A percentile compares a stretch with the other conserved stretches of the same genome.
phyloP scores from a whole-genome alignment of 2,797 vertebrate species.

The Falco berigora region DNA sequence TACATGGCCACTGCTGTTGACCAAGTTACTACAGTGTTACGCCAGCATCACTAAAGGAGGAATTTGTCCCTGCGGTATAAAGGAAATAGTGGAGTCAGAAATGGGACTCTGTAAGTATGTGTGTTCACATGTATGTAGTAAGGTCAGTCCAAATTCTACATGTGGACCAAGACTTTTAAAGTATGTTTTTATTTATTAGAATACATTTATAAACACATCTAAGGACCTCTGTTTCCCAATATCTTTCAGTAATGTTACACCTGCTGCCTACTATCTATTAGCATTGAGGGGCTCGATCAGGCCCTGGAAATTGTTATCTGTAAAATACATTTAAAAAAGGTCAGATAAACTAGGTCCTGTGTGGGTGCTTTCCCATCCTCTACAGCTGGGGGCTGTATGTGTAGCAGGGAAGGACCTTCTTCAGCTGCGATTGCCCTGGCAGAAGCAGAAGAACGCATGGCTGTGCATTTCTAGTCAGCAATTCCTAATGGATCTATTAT shows the following conservation, averaged over 20 bases:
- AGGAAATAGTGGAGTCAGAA: background rate
- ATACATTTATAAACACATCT: background rate
- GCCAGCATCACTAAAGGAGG: background rate
- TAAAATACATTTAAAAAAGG: background rate
- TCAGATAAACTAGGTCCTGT: background rate
- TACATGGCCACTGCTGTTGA: background rate
- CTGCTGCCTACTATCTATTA: background rate
- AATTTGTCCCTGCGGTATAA: background rate
- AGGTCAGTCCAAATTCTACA: background rate
- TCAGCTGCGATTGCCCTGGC: background rate
- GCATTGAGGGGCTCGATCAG: background rate
- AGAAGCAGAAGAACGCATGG: background rate
- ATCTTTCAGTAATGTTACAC: background rate
- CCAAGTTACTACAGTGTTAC: background rate
- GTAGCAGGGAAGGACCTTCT: background rate
- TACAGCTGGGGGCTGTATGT: background rate
- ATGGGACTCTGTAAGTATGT: background rate
- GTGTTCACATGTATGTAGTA: background rate
- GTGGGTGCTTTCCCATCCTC: background rate
- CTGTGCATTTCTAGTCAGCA: background rate
- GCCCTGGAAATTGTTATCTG: background rate
- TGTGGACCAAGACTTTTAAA: background rate
- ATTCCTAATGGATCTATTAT: background rate
- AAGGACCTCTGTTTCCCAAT: background rate
- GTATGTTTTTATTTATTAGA: background rate